Percentiles rank a stretch among this genome's conserved stretches.
phyloP scores from a whole-genome alignment of 2,113 vertebrate genomes.

The Hyperoodon ampullatus region DNA sequence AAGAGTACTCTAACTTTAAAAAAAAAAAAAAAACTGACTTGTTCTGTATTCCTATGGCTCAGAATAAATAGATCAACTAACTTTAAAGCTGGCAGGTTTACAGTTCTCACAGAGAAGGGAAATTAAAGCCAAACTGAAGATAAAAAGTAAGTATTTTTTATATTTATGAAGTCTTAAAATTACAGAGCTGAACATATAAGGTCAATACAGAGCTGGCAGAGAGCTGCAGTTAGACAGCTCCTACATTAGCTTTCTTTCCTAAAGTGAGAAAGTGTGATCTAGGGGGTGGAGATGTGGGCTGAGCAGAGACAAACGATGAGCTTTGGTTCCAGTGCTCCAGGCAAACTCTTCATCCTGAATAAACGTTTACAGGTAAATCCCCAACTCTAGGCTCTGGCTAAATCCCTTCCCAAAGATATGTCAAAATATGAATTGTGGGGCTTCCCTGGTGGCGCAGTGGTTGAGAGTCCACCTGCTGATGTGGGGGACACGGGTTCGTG shows the following conservation, averaged over 20 bases:
- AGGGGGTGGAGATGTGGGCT: neutral
- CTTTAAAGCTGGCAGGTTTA: conserved; percentile 80
- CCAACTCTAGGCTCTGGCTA: neutral
- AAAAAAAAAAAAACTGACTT: conserved; percentile 66
- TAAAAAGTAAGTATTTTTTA: conserved; percentile 78
- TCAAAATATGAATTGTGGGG: neutral
- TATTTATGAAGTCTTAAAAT: conserved; percentile 80
- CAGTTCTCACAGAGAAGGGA: conserved; percentile 76
- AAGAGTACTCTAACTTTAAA: conserved; percentile 60
- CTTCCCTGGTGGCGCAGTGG: too few species aligned
- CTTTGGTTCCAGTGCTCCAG: neutral
- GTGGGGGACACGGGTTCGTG: too few species aligned
- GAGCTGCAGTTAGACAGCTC: conserved; percentile 48
- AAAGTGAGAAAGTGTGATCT: conserved; percentile 29
- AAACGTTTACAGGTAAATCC: neutral
- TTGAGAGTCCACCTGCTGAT: too few species aligned
- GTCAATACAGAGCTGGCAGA: conserved; percentile 67
- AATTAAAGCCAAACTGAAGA: conserved; percentile 80
- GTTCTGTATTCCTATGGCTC: conserved; percentile 69
- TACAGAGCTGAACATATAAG: conserved; percentile 73
- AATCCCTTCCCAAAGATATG: neutral
- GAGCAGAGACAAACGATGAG: accelerated
- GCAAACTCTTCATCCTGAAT: neutral
- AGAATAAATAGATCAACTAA: conserved; percentile 80
- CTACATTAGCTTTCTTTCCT: conserved; percentile 54